Evolutionary conservation across 2,888 invertebrate species (phyloP).

Genomic region (Agrochola lychnidis): DNA sequence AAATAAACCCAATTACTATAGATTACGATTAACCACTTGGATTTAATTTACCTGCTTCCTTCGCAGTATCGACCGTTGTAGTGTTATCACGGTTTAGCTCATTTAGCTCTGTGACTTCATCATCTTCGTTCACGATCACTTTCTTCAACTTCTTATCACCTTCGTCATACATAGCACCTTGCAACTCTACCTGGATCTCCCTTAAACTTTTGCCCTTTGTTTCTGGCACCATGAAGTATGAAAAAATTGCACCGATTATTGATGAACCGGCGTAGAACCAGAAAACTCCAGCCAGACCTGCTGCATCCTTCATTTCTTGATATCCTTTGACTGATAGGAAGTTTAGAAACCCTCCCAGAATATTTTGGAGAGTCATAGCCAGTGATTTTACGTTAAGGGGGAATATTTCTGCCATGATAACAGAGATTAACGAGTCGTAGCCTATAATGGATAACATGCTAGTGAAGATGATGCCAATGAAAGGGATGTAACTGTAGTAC

Average conservation of each 20-base stretch:
- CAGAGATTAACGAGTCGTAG: slow-evolving; percentile 81
- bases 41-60: slow-evolving; percentile 5
- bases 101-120: slow-evolving; percentile 33
- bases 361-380: slow-evolving; percentile 84
- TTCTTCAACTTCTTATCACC: background rate
- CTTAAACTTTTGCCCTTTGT: slow-evolving; percentile 27
- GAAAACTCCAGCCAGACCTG: slow-evolving; percentile 87
- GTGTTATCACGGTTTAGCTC: slow-evolving; percentile 14
- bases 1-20: background rate
- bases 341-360: slow-evolving; percentile 82
- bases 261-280: slow-evolving; percentile 83
- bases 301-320: slow-evolving; percentile 83
- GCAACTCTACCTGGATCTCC: slow-evolving; percentile 26
- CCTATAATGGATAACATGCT: slow-evolving; percentile 81
- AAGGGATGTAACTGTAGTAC: slow-evolving; percentile 78
- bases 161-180: slow-evolving; percentile 23
- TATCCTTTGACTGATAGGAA: slow-evolving; percentile 87
- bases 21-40: background rate
- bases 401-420: slow-evolving; percentile 90
- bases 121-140: slow-evolving; percentile 57
- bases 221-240: slow-evolving; percentile 25
- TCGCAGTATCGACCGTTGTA: background rate
- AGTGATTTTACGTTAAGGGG: slow-evolving; percentile 90
- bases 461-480: slow-evolving; percentile 82
- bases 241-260: slow-evolving; percentile 69